phyloP scores from a whole-genome alignment of 2,888 invertebrate genomes.

The Autographa pulchrina region DNA sequence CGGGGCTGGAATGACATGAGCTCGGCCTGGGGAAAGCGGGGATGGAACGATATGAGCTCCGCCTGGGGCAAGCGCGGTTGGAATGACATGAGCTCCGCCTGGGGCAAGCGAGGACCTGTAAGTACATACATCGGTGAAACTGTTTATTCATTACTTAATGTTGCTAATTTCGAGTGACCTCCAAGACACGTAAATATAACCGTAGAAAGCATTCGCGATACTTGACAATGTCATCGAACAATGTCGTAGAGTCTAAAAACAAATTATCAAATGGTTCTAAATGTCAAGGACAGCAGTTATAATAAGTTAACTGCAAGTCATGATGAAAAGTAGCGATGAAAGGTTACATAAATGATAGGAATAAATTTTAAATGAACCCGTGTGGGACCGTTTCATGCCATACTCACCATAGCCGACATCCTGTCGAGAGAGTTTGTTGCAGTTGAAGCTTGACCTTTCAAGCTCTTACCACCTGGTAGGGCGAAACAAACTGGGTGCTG shows the following conservation, averaged over 20 bases:
- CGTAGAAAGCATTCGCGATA: neutral
- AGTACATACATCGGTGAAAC: conserved; percentile 54
- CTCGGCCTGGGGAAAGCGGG: conserved; percentile 89
- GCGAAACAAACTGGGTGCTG: too few species aligned
- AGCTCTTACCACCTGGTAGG: too few species aligned
- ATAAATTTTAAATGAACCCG: neutral
- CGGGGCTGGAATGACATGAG: conserved; percentile 89
- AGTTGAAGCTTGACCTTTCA: too few species aligned
- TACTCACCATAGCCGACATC: too few species aligned
- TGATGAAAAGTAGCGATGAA: neutral
- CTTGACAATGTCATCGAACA: neutral
- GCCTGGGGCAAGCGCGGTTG: conserved; percentile 90
- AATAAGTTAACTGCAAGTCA: neutral
- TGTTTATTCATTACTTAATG: neutral
- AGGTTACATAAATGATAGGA: neutral
- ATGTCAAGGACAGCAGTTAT: neutral
- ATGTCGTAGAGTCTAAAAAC: neutral
- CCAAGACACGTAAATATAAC: neutral
- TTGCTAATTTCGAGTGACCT: neutral
- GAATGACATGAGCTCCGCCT: conserved; percentile 89
- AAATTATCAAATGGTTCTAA: neutral
- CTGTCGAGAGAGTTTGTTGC: too few species aligned
- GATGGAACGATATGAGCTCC: conserved; percentile 87
- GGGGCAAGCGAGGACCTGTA: conserved; percentile 90
- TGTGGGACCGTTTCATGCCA: too few species aligned